phyloP scores from a whole-genome alignment of 2,113 vertebrate species.

The Butorides virescens region DNA sequence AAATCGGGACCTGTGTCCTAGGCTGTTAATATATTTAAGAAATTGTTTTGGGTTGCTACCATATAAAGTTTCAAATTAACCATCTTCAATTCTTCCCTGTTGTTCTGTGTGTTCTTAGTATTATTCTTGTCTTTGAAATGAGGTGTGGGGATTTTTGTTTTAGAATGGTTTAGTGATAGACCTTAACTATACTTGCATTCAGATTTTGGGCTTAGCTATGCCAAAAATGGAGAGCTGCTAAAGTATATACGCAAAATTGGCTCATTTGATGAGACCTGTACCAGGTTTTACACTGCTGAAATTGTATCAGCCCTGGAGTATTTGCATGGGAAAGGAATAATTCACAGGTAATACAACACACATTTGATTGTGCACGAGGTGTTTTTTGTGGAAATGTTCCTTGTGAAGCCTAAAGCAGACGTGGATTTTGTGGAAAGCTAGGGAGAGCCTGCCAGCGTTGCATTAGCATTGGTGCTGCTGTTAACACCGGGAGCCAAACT shows the following conservation, averaged over 20 bases:
- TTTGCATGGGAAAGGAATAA: slow-evolving; percentile 94
- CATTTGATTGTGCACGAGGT: not conserved
- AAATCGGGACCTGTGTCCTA: not conserved
- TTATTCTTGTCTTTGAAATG: not conserved
- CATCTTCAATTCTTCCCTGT: not conserved
- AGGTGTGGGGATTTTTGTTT: not conserved
- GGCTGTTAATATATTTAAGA: not conserved
- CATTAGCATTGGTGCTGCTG: not conserved
- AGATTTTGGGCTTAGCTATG: slow-evolving; percentile 99
- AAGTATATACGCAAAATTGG: slow-evolving; percentile 99
- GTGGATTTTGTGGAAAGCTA: not conserved
- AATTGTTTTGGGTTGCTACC: not conserved
- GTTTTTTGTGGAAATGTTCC: not conserved
- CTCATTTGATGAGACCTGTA: slow-evolving; percentile 98
- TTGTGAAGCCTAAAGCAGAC: not conserved
- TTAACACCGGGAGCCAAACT: not conserved
- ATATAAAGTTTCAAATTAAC: not conserved
- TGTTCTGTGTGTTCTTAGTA: not conserved
- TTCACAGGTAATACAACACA: slow-evolving; percentile 87
- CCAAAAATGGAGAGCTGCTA: slow-evolving; percentile 97
- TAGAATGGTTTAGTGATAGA: not conserved
- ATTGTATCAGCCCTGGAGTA: slow-evolving; percentile 96
- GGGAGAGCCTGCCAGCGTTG: not conserved
- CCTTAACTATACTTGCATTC: slow-evolving; percentile 67
- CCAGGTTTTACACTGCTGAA: slow-evolving; percentile 97